Evolutionary conservation across 2,113 vertebrate genomes (phyloP).

Genomic region (Gnathonemus longibarbis): DNA sequence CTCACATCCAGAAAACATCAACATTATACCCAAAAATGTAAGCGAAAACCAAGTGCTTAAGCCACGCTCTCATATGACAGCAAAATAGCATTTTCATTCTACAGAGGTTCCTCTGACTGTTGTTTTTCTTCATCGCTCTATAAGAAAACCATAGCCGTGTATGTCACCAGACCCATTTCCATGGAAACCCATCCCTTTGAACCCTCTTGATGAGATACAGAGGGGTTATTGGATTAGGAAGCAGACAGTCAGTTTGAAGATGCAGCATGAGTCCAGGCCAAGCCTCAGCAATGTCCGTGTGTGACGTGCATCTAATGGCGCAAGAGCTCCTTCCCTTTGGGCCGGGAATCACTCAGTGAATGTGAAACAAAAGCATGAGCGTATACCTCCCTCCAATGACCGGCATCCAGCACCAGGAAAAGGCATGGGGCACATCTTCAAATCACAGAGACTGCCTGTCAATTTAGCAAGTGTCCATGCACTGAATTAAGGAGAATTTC

Average conservation of each 20-base stretch:
- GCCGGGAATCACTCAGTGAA: background rate
- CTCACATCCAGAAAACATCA: background rate
- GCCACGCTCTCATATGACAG: background rate
- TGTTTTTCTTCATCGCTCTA: slow-evolving; percentile 17
- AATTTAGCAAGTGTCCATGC: background rate
- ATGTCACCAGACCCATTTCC: slow-evolving; percentile 18
- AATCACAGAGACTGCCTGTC: background rate
- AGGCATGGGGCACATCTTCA: background rate
- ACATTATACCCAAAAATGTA: background rate
- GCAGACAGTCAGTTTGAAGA: slow-evolving; percentile 7
- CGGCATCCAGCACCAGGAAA: background rate
- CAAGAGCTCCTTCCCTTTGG: background rate
- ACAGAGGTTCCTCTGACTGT: background rate
- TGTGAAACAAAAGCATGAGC: background rate
- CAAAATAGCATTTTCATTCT: background rate
- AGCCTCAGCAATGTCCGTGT: background rate
- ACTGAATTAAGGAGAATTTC: background rate
- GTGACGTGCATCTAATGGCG: background rate
- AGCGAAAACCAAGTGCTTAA: background rate
- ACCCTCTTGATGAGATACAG: slow-evolving; percentile 37
- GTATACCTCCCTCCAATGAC: background rate
- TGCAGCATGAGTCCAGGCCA: background rate
- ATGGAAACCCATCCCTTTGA: slow-evolving; percentile 32
- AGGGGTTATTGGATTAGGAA: slow-evolving; percentile 19
- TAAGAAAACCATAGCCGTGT: slow-evolving; percentile 8